These are phyloP conservation scores for Clistopyga incitator DNA, from an alignment of 2,888 invertebrate genomes.

Conservation along the genomic window DNA sequence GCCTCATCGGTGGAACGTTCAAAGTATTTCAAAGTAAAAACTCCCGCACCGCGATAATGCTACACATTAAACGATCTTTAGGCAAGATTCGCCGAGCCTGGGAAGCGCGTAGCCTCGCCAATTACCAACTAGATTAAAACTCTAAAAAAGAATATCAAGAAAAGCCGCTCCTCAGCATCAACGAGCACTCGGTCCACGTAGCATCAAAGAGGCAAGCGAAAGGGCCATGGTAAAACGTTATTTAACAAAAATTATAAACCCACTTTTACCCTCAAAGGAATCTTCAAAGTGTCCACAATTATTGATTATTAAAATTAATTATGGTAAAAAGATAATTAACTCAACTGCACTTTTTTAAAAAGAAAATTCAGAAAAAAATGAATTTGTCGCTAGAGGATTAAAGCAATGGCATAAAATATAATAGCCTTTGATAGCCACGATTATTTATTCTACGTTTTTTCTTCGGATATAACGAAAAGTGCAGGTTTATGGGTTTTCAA, in stretches of 20 bases:
- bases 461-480: not conserved
- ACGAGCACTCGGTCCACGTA: conserved; percentile 4
- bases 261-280: not conserved
- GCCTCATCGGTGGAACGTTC: conserved; percentile 35
- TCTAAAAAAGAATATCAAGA: conserved; percentile 6
- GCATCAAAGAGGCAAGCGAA: not conserved
- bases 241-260: not conserved
- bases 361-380: too few species aligned
- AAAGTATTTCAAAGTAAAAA: conserved; percentile 47
- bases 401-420: too few species aligned
- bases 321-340: too few species aligned
- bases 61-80: not conserved
- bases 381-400: too few species aligned
- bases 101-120: conserved; percentile 17
- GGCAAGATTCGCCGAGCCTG: conserved; percentile 34
- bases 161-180: conserved; percentile 17
- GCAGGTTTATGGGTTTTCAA: not conserved
- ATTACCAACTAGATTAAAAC: not conserved
- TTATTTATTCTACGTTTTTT: too few species aligned
- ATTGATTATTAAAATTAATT: too few species aligned
- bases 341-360: too few species aligned
- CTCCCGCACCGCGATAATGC: not conserved
- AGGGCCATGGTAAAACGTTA: not conserved
- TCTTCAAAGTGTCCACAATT: too few species aligned
- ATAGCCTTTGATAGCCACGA: too few species aligned